Evolutionary conservation across 2,113 vertebrate genomes (phyloP), one percentile per base, ranked within the genome.

Genomic region (Anthoscopus minutus): DNA sequence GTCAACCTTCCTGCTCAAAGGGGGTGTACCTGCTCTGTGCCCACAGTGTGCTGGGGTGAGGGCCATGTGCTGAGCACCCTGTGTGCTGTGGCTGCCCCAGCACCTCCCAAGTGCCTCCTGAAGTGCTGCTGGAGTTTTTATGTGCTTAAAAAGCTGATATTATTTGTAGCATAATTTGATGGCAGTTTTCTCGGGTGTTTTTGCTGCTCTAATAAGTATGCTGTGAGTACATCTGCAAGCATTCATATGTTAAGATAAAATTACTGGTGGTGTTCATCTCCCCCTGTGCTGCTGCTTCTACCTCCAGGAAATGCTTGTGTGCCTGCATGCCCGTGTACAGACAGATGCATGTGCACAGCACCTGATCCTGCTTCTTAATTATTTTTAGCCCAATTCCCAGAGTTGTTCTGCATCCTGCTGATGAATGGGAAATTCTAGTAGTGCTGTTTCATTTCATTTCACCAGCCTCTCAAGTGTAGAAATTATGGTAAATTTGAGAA

Each of bases 361-460:
- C 91, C 88, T 86, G 70, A 92, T 81, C 79, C 50, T 40, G 73
- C 84, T 87, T 23, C 84, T 91, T 88, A 84, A 86, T 80, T 94
- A 86, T 95, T 95, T 96, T 94, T 94, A 96, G 77, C 89, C 61
- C n/a, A 38, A 3, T 91, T 92, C 89, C 70, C 83, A 8, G 51
- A 89, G 81, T 93, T 94, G 66, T 84, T 93, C 67, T 89, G 72
- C 91, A 90, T 79, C 80, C 69, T 85, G 88, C 60, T 93, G 88
- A 92, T 93, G 95, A 96, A 93, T 93, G 80, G 73, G 81, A 94
- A 95, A 78, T 70, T 89, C 71, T 85, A 89, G 69, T 74, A 74
- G 48, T 27, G 83, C 91, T 89, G 77, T 81, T 94, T 93, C 92
- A 69, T 42, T 42, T 42, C 42, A 42, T 93, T 89, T 92, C 84